Conservation (phyloP, 2,797 vertebrate genomes). For the Numenius phaeopus region DNA sequence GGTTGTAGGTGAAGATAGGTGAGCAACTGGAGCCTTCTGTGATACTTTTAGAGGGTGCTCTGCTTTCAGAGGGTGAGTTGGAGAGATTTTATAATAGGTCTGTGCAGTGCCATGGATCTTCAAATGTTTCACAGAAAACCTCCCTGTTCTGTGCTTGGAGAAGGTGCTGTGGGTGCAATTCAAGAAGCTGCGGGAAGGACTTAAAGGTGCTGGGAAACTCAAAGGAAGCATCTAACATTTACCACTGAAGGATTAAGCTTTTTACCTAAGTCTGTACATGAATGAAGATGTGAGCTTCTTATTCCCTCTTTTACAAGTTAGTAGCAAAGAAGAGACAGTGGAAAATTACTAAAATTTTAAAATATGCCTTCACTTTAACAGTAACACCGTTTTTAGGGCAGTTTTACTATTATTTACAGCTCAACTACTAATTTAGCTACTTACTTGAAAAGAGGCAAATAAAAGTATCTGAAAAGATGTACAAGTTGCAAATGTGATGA, state of each 20-base stretch:
- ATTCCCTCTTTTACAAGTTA: neutral
- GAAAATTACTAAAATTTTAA: neutral
- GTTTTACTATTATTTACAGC: constrained; percentile 11
- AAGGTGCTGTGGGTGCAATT: neutral
- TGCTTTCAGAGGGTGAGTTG: neutral
- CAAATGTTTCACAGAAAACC: neutral
- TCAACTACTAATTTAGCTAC: neutral
- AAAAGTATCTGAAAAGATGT: neutral
- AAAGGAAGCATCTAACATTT: neutral
- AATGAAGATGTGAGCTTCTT: neutral
- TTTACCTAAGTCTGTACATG: neutral
- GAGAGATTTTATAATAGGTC: neutral
- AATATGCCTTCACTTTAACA: neutral
- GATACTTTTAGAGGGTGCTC: neutral
- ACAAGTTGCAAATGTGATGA: neutral
- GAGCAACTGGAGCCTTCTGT: neutral
- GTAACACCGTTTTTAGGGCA: neutral
- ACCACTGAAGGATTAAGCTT: neutral
- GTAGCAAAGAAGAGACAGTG: neutral
- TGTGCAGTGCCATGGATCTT: neutral
- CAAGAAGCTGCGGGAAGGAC: neutral
- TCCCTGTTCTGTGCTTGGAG: neutral
- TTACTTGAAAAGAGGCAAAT: constrained; percentile 8
- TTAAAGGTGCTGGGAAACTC: neutral
- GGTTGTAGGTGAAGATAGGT: neutral